Evolutionary conservation across 2,113 vertebrate species (phyloP), one percentile per base, ranked within the genome.

Genomic region (Callocephalon fimbriatum): DNA sequence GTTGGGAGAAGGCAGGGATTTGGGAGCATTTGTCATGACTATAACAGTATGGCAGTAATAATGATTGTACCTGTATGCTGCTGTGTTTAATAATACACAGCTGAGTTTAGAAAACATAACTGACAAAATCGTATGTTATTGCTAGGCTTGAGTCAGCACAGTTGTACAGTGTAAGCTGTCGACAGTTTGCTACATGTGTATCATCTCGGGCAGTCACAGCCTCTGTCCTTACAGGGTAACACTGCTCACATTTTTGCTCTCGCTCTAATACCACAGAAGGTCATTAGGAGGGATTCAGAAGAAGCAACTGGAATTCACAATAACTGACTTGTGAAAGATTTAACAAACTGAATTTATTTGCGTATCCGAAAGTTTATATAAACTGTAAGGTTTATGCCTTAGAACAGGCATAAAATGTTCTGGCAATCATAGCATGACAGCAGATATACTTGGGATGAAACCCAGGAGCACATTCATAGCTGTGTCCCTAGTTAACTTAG

Each of bases 131-230:
- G 37, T 35, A 14, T 58, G n/a, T 38, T 68, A 0, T 38, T 68
- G 59, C 48, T 54, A 5, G 32, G 6, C 35, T 40, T 31, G 45
- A 45, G 13, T 42, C 59, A 29, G 9, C 54, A 7, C 31, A 59
- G 12, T 13, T 16, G 3, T 0, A 26, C 32, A 7, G 11, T 15
- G 22, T 2, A 14, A 35, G n/a, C 4, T 22, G 1, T 9, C 25
- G 35, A n/a, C 54, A 35, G 18, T 23, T 68, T 56, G 22, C 35
- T 48, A 1, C 2, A 0, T 11, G 29, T 37, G 2, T 15, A 12
- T 21, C 31, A 10, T 21, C 31, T 54, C 9, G 6, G 23, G 44
- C 27, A 47, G 8, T n/a, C 29, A 23, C 61, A 56, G 42, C 14
- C 42, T 40, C 80, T 75, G 15, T 53, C 40, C 56, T 74, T 16